Evolutionary conservation across 1,140 invertebrate genomes (phyloP), one percentile per base, ranked within the genome.

Genomic region (Trichomalopsis sarcophagae): DNA sequence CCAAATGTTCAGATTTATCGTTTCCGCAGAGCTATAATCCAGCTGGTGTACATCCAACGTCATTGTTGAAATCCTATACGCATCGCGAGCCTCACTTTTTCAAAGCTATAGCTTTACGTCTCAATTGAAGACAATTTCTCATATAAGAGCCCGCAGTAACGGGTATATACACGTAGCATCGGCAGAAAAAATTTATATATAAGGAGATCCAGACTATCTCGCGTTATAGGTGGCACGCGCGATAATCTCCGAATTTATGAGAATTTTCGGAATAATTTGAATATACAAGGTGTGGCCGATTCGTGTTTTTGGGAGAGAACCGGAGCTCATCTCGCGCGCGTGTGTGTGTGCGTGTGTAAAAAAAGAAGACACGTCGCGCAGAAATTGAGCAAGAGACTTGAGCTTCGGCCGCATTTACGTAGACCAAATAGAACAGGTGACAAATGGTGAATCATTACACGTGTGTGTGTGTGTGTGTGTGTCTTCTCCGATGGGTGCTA

Each of bases 181-280:
- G 55, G 76, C 14, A 2, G 3, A 66, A 76, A 33, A 30, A 71
- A 9, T 14, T 44, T 21, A 84, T 23, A 66, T 73, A 71, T 13
- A 79, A 78, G 27, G 33, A 62, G 47, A 55, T 17, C 33, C 36
- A 78, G 55, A 83, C 27, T 27, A 27, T 27, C 55, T 77, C 27
- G 73, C 77, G 73, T 80, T 84, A 44, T 44, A 84, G 77, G 68
- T 84, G 23, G 83, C 55, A 62, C 27, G 66, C 27, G 27, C 44
- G 76, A 79, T 80, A 84, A 84, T 84, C 83, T 80, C 5, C 10
- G 50, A 84, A 84, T 84, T 84, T 84, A 84, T 80, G 83, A 80
- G 77, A 80, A 84, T 84, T 84, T 84, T 84, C 69, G 69, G 77
- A 80, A 84, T 84, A 74, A 80, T 84, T 84, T 80, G 21, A 62